Conservation (phyloP, 2,113 vertebrate genomes). For the Acrocephalus arundinaceus region DNA sequence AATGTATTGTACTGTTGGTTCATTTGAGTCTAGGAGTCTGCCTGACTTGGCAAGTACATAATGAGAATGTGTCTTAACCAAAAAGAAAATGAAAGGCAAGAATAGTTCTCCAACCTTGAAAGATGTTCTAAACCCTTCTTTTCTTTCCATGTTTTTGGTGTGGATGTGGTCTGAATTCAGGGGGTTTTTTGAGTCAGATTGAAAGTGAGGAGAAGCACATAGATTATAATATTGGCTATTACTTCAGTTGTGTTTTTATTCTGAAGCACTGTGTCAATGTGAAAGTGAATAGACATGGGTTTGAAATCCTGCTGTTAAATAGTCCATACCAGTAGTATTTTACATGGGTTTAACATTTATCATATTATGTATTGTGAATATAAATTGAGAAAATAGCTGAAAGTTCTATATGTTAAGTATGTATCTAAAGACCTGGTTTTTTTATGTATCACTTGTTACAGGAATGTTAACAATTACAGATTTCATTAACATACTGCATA, state of each 20-base stretch:
- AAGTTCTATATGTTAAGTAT: background rate
- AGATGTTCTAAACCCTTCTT: background rate
- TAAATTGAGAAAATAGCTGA: background rate
- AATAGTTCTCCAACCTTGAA: background rate
- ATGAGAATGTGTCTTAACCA: background rate
- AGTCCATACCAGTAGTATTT: background rate
- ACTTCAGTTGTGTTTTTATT: background rate
- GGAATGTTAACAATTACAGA: constrained; percentile 99
- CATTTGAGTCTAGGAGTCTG: background rate
- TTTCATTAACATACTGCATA: constrained; percentile 99
- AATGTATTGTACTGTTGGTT: background rate
- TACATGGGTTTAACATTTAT: background rate
- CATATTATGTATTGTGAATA: background rate
- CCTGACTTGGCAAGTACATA: background rate
- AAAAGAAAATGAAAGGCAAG: background rate
- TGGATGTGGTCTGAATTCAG: background rate
- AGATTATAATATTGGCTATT: background rate
- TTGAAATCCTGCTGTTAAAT: background rate
- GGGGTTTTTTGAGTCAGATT: background rate
- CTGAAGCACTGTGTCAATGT: background rate
- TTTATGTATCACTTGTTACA: constrained; percentile 63
- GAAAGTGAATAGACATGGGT: background rate
- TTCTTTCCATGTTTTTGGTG: background rate
- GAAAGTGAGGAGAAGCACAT: background rate
- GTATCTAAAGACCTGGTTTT: background rate